phyloP scores from a whole-genome alignment of 2,888 invertebrate genomes.

The Tipula vernalis region DNA sequence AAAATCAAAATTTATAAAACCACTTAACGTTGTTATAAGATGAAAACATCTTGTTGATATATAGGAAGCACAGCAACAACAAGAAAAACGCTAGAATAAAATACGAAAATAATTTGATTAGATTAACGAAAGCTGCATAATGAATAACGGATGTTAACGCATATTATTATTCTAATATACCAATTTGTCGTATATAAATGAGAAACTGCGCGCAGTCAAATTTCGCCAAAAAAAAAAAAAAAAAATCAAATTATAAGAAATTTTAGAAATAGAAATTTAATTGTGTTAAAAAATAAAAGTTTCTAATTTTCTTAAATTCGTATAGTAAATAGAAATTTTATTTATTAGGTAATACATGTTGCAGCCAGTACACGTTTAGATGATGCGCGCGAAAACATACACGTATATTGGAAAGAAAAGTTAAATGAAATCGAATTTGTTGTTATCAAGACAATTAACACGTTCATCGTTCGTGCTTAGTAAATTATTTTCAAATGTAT shows the following conservation, averaged over 20 bases:
- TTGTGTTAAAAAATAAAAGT: background rate
- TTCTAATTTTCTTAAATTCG: background rate
- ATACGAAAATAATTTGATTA: background rate
- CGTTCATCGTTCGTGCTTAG: background rate
- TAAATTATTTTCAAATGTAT: too few relatives aligned
- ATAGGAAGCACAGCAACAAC: background rate
- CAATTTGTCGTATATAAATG: background rate
- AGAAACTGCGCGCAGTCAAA: background rate
- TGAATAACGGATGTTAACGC: background rate
- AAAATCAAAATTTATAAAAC: background rate
- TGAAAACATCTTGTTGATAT: background rate
- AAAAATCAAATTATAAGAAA: background rate
- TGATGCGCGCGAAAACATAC: background rate
- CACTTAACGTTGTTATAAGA: background rate
- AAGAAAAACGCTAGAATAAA: background rate
- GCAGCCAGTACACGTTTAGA: background rate
- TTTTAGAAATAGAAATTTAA: background rate
- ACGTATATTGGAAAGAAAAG: background rate
- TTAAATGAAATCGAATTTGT: background rate
- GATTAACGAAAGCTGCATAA: background rate
- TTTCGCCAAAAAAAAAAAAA: background rate
- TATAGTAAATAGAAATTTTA: background rate
- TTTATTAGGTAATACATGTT: background rate
- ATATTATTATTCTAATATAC: background rate
- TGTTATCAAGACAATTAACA: background rate